Evolutionary conservation across 2,888 invertebrate genomes (phyloP), one percentile per base, ranked within the genome.

Genomic region (Branchipolynoe longqiensis): DNA sequence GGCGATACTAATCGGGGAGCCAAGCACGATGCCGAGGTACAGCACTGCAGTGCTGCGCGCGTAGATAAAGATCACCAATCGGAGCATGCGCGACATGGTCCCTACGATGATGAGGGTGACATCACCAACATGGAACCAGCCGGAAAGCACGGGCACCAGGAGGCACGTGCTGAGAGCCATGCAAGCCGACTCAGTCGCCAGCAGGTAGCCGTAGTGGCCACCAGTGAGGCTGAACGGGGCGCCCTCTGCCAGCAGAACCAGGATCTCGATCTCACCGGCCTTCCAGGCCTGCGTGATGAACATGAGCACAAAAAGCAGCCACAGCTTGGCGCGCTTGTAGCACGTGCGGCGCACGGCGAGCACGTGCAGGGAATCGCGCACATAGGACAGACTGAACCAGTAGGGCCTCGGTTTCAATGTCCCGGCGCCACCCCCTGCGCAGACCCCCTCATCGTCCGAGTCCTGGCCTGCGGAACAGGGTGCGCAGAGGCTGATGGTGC

Each of bases 121-220:
- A 86, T 94, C 94, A 1, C 89, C 88, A 36, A 91, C 56, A 4
- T 88, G 62, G 73, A 69, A 69, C 58, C 87, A 86, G 25, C 85
- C 85, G 84, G 91, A 90, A 36, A 90, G 85, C n/a, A 93, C 58
- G 0, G 94, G 94, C 73, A 93, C 90, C 2, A 91, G 89, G 4
- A 91, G 87, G 0, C 94, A 86, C n/a, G 94, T 89, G 18, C 90
- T 87, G 3, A 92, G 89, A 89, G 92, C 90, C 93, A 94, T 95
- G 14, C 96, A 89, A 40, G 97, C 96, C 91, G 96, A 91, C 84
- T 93, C 92, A 64, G 90, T 85, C 4, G 92, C 93, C 86, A 90
- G 92, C 86, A 91, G 97, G 88, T 95, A 94, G 91, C 97, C 97
- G 91, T 95, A 78, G 28, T 78, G 41, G 22, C 78, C 78, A 25